Conservation (phyloP, 23 tunicate species). For the Styela clava region DNA sequence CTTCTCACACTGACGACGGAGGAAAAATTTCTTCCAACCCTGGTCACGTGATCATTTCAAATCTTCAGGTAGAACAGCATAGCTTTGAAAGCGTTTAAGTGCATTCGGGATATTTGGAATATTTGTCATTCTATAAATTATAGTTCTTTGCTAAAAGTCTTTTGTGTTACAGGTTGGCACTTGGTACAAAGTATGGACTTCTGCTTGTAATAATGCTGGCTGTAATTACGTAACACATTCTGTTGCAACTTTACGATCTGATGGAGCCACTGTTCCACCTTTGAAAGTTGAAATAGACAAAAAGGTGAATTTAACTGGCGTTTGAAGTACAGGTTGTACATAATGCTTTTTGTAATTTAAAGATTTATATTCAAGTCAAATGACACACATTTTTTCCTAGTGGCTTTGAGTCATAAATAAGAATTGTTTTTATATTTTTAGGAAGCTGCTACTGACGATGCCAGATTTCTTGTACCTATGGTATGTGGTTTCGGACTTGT, state of each 20-base stretch:
- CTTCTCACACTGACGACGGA: background rate
- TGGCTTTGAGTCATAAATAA: too few relatives aligned
- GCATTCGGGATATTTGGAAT: too few relatives aligned
- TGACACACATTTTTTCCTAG: too few relatives aligned
- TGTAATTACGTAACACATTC: slow-evolving; percentile 27
- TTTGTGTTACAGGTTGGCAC: slow-evolving; percentile 26
- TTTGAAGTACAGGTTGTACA: too few relatives aligned
- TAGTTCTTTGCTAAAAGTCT: too few relatives aligned
- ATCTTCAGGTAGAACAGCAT: slow-evolving; percentile 11
- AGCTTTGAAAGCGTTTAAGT: too few relatives aligned
- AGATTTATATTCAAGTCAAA: too few relatives aligned
- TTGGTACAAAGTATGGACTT: slow-evolving; percentile 39
- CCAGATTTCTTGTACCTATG: slow-evolving; percentile 26
- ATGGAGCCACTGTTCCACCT: slow-evolving; percentile 31
- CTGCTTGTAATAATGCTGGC: slow-evolving; percentile 43
- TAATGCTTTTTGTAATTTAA: too few relatives aligned
- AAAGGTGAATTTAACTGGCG: background rate
- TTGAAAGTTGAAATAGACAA: background rate
- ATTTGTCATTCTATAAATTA: too few relatives aligned
- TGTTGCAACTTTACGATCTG: slow-evolving; percentile 26
- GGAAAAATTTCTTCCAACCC: background rate
- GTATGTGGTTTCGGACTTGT: slow-evolving; percentile 31
- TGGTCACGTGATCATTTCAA: background rate
- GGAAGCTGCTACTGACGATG: slow-evolving; percentile 7
- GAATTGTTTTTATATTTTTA: too few relatives aligned